phyloP scores from a whole-genome alignment of 2,113 vertebrate species.

The Notechis scutatus region DNA sequence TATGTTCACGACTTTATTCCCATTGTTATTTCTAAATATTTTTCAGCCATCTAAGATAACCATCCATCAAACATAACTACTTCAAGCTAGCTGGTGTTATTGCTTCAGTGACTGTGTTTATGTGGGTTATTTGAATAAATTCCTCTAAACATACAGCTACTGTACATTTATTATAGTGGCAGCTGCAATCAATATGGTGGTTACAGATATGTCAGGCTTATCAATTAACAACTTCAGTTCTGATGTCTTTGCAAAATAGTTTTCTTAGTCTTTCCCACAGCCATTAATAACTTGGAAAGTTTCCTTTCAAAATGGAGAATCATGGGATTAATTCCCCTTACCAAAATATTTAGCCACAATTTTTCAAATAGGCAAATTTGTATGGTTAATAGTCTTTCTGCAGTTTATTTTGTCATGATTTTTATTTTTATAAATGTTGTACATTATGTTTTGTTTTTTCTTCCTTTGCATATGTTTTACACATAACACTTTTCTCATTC shows the following conservation, averaged over 20 bases:
- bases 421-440: neutral
- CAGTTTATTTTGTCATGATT: neutral
- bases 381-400: neutral
- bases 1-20: neutral
- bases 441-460: neutral
- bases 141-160: conserved; percentile 55
- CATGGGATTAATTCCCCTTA: neutral
- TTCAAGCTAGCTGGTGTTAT: conserved; percentile 40
- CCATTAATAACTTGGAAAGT: neutral
- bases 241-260: conserved; percentile 55
- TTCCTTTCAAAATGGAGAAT: neutral
- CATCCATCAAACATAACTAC: conserved; percentile 31
- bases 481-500: neutral
- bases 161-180: conserved; percentile 49
- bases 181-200: conserved; percentile 33
- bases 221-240: conserved; percentile 50
- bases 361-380: neutral
- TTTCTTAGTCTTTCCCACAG: conserved; percentile 21
- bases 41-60: conserved; percentile 51
- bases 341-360: neutral
- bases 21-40: conserved; percentile 20
- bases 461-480: neutral
- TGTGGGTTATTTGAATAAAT: conserved; percentile 69
- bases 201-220: conserved; percentile 49
- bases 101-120: conserved; percentile 54